Base-by-base conservation (phyloP, 2,888 invertebrate species). In the Keiferia lycopersicella region DNA sequence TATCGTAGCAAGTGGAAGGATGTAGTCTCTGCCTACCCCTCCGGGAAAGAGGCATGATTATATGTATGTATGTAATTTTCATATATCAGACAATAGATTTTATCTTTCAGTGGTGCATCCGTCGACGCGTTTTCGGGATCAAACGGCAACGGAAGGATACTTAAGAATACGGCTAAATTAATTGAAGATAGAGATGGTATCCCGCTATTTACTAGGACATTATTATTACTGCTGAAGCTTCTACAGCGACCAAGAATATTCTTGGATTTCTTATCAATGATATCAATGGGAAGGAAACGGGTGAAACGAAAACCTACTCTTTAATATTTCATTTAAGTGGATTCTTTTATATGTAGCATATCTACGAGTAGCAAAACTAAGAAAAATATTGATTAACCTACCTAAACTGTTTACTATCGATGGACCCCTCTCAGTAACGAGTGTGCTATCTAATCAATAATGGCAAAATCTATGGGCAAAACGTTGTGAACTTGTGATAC, bases 41-140 rank as follows among this genome's bases (percentile, higher is more conserved):
- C 41, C 41, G n/a, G 26, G 26, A 26, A 26, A 26, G 26, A 26
- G 26, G 26, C 26, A 6, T 26, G 26, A 26, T 26, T 26, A 26
- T 26, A 26, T 26, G 26, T 6, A 26, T 26, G 26, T 26, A 26
- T 26, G 26, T 26, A 8, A 30, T 30, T 34, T 34, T 4, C 34
- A 34, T 34, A 34, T 7, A 7, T 34, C 34, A 34, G 10, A 34
- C 10, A 34, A 34, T 8, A 4, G 6, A 10, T 34, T 34, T 10
- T 10, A 20, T 53, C 26, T 53, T 60, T 4, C 26, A 60, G 60
- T 16, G 60, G 60, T 16, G n/a, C 10, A 14, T 60, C 60, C 22
- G 60, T 45, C 14, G 60, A 45, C 12, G 60, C 60, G 34, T 60
- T 45, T 41, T 39, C 61, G 38, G 34, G 3, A 12, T 60, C 60